Base-by-base conservation (phyloP, 2,113 vertebrate genomes). In the Pluvialis apricaria region DNA sequence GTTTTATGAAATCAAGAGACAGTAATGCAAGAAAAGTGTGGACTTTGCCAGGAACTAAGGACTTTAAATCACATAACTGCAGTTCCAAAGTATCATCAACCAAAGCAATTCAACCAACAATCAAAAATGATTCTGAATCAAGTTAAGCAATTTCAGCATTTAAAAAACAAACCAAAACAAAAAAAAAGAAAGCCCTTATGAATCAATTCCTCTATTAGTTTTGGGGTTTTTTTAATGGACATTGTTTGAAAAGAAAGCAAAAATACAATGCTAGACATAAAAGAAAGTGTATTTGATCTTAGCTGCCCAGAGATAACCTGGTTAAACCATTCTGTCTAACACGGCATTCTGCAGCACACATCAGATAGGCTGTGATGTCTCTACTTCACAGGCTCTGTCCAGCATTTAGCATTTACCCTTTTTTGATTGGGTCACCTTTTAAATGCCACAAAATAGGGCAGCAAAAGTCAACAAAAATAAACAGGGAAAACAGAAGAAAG, bases 401-500 rank as follows among this genome's bases (percentile, higher is more conserved):
- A 96, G 92, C 97, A 86, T 97, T 98, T 98, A 99, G 97, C 97
- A 89, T 97, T 98, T 98, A 98, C 98, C 98, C 87, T 98, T 98
- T 98, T 98, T 97, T 98, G 97, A 98, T 98, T 98, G 94, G 97
- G 97, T 95, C 97, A 97, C 98, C 97, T 98, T 98, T 98, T 98
- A 99, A 99, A 98, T 98, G 98, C 98, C 98, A 99, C 97, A 98
- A 99, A 98, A 98, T 97, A 98, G 98, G 97, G 96, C 98, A 98
- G 98, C 98, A 99, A 98, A 99, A 99, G 98, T 98, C 98, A 98
- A 98, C 97, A 98, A 98, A 98, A 97, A 98, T 97, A 98, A 98
- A 98, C 95, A 98, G 97, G 94, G 95, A 98, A 98, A 98, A 98
- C 98, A 98, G 95, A 98, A 98, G 96, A 98, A 98, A 98, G 93